Percentiles rank a stretch among this genome's conserved stretches.
These are phyloP conservation scores for Leptatherina wallacei DNA, from an alignment of 2,797 vertebrate genomes.

Conservation along the genomic window DNA sequence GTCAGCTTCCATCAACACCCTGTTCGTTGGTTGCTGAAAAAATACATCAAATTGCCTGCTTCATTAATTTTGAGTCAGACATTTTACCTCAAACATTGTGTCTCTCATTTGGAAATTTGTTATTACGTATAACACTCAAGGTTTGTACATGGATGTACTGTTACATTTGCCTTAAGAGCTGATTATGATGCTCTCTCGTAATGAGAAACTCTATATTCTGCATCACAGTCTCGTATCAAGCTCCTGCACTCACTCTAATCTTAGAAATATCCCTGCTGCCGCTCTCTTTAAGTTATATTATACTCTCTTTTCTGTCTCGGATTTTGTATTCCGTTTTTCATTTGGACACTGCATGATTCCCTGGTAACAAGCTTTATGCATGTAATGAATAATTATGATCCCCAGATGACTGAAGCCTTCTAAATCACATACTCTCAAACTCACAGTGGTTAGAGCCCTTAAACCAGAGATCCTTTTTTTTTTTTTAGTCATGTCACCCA, in stretches of 20 bases:
- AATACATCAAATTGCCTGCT: background rate
- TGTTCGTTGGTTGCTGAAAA: background rate
- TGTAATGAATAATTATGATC: conserved; percentile 30
- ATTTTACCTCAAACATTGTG: background rate
- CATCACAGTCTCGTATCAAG: background rate
- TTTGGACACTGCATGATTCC: background rate
- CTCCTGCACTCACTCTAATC: background rate
- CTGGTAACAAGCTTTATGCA: conserved; percentile 14
- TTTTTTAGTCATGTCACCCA: conserved; percentile 31
- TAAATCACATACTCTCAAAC: conserved; percentile 14
- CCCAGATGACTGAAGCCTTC: conserved; percentile 10
- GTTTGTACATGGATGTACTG: background rate
- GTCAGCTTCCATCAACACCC: background rate
- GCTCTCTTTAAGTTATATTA: background rate
- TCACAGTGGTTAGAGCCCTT: conserved; percentile 26
- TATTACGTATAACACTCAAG: background rate
- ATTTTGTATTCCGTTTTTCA: background rate
- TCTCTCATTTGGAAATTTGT: background rate
- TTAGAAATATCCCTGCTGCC: background rate
- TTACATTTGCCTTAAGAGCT: background rate
- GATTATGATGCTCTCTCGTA: background rate
- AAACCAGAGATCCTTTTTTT: conserved; percentile 16
- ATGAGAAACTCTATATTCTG: background rate
- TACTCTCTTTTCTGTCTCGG: background rate
- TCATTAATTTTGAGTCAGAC: background rate